Evolutionary conservation across 2,113 vertebrate species (phyloP).

Genomic region (Macquaria ambigua): DNA sequence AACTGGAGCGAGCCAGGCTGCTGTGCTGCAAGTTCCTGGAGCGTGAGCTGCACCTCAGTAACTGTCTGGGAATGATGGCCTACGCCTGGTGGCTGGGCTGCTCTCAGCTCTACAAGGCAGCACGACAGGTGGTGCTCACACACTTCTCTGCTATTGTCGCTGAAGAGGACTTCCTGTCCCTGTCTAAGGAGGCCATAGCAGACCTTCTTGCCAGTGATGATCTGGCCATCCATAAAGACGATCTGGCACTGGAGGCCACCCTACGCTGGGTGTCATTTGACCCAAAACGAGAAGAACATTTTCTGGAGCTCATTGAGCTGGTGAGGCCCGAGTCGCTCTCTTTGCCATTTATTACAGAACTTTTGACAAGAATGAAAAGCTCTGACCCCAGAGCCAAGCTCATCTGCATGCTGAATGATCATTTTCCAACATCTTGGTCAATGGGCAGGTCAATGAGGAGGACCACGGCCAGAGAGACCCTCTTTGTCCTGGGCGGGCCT

Average conservation of each 20-base stretch:
- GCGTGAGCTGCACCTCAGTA: slow-evolving; percentile 88
- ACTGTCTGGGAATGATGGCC: slow-evolving; percentile 89
- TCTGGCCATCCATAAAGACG: slow-evolving; percentile 85
- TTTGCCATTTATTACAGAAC: slow-evolving; percentile 85
- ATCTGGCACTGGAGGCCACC: slow-evolving; percentile 86
- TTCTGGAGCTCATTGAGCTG: slow-evolving; percentile 86
- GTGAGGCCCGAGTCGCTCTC: slow-evolving; percentile 88
- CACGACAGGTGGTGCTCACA: slow-evolving; percentile 86
- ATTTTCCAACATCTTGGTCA: slow-evolving; percentile 86
- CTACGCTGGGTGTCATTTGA: slow-evolving; percentile 88
- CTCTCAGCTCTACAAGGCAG: slow-evolving; percentile 77
- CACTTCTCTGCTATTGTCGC: slow-evolving; percentile 86
- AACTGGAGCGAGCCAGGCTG: slow-evolving; percentile 85
- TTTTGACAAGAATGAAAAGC: slow-evolving; percentile 83
- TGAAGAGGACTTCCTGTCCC: slow-evolving; percentile 85
- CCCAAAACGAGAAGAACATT: slow-evolving; percentile 83
- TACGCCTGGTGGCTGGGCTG: slow-evolving; percentile 88
- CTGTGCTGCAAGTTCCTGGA: slow-evolving; percentile 90
- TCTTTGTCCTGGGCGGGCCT: slow-evolving; percentile 89
- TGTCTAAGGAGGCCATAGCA: slow-evolving; percentile 86
- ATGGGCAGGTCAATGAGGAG: slow-evolving; percentile 60
- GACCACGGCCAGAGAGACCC: slow-evolving; percentile 84
- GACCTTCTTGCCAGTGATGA: slow-evolving; percentile 87
- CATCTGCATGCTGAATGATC: slow-evolving; percentile 84
- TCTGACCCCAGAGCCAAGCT: slow-evolving; percentile 84